Base-by-base conservation (phyloP, 1,140 invertebrate species). In the Stegodyphus mimosarum region DNA sequence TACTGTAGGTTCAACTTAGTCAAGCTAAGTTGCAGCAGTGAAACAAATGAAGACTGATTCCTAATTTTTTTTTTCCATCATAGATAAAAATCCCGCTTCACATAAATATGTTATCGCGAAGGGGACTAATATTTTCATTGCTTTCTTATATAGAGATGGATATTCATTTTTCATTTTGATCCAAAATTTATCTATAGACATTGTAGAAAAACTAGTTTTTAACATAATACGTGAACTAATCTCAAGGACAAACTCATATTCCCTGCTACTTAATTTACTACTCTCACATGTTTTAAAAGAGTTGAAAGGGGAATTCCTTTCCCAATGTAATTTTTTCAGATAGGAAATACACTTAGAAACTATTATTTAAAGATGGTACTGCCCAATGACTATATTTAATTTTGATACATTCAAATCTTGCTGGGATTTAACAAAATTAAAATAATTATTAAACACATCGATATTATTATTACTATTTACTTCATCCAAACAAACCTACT, bases 221-320 rank as follows among this genome's bases (percentile, higher is more conserved):
- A 73, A 53, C 71, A 55, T 73, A 73, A 73, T 52, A 73, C 52
- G 50, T 73, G 50, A 73, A 73, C 71, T 73, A 73, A 73, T 73
- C 15, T 73, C 50, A 73, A 73, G 50, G 15, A 73, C 0, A 2
- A 3, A 73, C 71, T 73, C 71, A 52, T 73, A 52, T 51, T 73
- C n/a, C n/a, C n/a, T n/a, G n/a, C n/a, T n/a, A n/a, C n/a, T n/a
- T n/a, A n/a, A n/a, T n/a, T n/a, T n/a, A n/a, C n/a, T n/a, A n/a
- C n/a, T n/a, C n/a, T n/a, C n/a, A n/a, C n/a, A n/a, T n/a, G n/a
- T n/a, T n/a, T n/a, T n/a, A n/a, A n/a, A n/a, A n/a, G n/a, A n/a
- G n/a, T n/a, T n/a, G n/a, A n/a, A n/a, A n/a, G n/a, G n/a, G n/a
- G n/a, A n/a, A n/a, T n/a, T n/a, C n/a, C n/a, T n/a, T n/a, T n/a